phyloP scores from a whole-genome alignment of 2,113 vertebrate genomes.

The Silurus glanis region DNA sequence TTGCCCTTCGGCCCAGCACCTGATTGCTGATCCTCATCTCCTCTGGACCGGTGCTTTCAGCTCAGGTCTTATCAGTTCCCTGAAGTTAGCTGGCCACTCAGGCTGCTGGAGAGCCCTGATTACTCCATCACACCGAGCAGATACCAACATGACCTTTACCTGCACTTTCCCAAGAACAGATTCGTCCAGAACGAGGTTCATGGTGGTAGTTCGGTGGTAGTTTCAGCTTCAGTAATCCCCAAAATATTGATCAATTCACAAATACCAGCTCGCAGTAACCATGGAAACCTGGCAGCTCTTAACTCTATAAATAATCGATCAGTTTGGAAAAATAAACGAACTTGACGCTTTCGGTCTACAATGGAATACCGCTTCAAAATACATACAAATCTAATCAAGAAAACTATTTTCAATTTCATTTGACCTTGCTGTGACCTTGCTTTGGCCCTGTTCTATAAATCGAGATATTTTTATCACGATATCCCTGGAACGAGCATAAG shows the following conservation, averaged over 20 bases:
- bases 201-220: neutral
- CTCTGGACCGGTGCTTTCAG: constrained; percentile 7
- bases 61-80: constrained; percentile 41
- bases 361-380: too few species aligned
- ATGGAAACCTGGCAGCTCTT: constrained; percentile 4
- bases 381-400: too few species aligned
- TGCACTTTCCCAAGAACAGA: neutral
- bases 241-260: neutral
- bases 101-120: constrained; percentile 28
- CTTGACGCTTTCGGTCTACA: neutral
- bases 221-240: neutral
- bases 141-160: neutral
- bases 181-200: neutral
- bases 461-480: too few species aligned
- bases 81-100: constrained; percentile 12
- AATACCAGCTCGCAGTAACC: neutral
- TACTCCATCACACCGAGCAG: constrained; percentile 16
- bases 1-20: constrained; percentile 27
- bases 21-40: constrained; percentile 39
- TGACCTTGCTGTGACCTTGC: too few species aligned
- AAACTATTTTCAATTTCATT: too few species aligned
- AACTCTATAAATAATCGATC: neutral
- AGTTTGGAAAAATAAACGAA: neutral
- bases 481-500: too few species aligned
- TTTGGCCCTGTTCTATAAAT: too few species aligned